Evolutionary conservation across 1,140 invertebrate species (phyloP).

Genomic region (Drosophila watanabei): DNA sequence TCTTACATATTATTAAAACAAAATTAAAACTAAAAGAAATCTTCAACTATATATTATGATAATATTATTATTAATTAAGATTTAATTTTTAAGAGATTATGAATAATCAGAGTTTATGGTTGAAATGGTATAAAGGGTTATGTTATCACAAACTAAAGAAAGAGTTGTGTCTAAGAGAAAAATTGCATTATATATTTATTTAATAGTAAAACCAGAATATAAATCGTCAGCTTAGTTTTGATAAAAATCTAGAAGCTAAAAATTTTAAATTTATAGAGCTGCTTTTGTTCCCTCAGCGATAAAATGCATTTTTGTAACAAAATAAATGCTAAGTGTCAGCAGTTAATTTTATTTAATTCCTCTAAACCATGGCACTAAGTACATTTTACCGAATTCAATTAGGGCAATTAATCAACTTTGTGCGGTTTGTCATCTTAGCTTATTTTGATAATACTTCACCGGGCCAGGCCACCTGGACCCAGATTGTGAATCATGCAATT

Average conservation of each 20-base stretch:
- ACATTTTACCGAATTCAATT: conserved; percentile 6
- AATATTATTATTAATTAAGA: too few species aligned
- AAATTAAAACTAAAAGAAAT: too few species aligned
- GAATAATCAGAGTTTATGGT: too few species aligned
- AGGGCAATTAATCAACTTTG: conserved; percentile 14
- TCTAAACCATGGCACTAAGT: not conserved
- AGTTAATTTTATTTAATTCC: not conserved
- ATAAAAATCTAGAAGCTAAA: not conserved
- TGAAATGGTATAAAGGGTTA: too few species aligned
- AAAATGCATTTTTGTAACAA: not conserved
- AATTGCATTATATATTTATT: not conserved
- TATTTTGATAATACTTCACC: conserved; percentile 18
- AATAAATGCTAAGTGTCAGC: not conserved
- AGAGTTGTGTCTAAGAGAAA: too few species aligned
- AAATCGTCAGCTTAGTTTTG: not conserved
- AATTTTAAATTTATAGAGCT: not conserved
- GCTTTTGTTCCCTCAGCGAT: not conserved
- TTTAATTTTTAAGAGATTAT: too few species aligned
- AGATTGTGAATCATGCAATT: conserved; percentile 49
- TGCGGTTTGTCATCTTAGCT: conserved; percentile 26
- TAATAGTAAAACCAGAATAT: not conserved
- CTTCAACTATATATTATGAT: too few species aligned
- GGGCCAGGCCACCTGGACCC: conserved; percentile 25
- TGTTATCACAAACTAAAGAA: too few species aligned
- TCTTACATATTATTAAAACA: too few species aligned